Base-by-base conservation (phyloP, 2,888 invertebrate species). In the Capitulum mitella region DNA sequence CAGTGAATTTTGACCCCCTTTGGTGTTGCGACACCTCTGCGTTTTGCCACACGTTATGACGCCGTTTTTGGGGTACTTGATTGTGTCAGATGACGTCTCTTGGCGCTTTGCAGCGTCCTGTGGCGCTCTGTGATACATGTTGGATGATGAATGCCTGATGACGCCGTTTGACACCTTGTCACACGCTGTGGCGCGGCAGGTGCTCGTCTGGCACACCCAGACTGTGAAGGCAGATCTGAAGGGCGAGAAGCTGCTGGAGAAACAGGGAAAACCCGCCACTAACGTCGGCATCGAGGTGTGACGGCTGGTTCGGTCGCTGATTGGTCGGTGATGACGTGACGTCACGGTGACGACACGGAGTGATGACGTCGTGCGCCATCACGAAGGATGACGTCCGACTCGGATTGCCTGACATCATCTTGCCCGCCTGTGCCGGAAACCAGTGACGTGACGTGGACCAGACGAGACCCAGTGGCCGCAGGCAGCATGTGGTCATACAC, bases 201-300 rank as follows among this genome's bases (percentile, higher is more conserved):
- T 98, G n/a, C 92, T 94, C 81, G 98, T 99, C 0, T 99, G 99
- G 99, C 99, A 99, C 85, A 99, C 98, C 5, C 89, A 98, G 83
- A 98, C 98, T 0, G 96, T 97, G 85, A 91, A 92, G 83, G 93
- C 97, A 0, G 90, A 91, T 77, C 88, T 97, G 79, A 89, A 89
- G 83, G 88, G 92, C 85, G 92, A 94, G 86, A 87, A 87, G 84
- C 85, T 89, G 83, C 84, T 82, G 70, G 77, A 43, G 32, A 61
- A 58, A 61, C n/a, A 51, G 37, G 81, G 81, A 14, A 79, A 76
- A 61, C 46, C 76, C 5, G 51, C 77, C 6, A 80, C 81, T 26
- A 78, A 82, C 61, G 54, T 76, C 29, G 79, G 80, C 51, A 81
- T 82, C 43, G 80, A 80, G 77, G 80, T 81, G 34, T 81, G 58